A percentile compares a stretch with the other conserved stretches of the same genome.
Evolutionary conservation across 2,797 vertebrate species (phyloP).

Genomic region (Labroides dimidiatus): DNA sequence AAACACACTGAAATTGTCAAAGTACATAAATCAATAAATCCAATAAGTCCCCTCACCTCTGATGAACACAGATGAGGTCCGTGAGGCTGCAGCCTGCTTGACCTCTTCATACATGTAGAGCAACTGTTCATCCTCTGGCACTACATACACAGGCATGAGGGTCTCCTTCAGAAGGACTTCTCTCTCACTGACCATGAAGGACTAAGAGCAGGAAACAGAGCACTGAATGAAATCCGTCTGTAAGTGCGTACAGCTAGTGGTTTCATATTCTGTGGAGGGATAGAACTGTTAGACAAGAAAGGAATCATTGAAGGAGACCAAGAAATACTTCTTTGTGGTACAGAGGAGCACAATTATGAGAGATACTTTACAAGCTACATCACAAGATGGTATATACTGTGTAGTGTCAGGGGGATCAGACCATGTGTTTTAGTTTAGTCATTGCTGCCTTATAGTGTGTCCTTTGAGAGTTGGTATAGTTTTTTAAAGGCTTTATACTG

Average conservation of each 20-base stretch:
- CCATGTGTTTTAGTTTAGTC: background rate
- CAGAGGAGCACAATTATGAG: background rate
- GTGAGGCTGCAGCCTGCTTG: constrained; percentile 76
- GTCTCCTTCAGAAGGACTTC: constrained; percentile 76
- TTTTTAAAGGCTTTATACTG: too few species aligned
- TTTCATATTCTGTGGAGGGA: background rate
- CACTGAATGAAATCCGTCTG: background rate
- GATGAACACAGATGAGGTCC: constrained; percentile 80
- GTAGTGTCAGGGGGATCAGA: background rate
- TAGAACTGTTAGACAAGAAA: background rate
- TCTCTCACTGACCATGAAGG: constrained; percentile 83
- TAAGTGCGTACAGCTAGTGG: background rate
- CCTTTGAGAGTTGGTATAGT: background rate
- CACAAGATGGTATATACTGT: background rate
- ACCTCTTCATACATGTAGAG: constrained; percentile 85
- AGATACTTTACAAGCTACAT: too few species aligned
- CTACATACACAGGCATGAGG: constrained; percentile 83
- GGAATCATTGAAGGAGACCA: background rate
- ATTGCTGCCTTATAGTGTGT: constrained; percentile 6
- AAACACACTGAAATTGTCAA: background rate
- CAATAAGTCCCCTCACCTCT: constrained; percentile 73
- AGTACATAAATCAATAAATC: too few species aligned
- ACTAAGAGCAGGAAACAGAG: constrained; percentile 55
- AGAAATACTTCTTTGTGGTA: background rate
- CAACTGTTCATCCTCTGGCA: constrained; percentile 81